Percentiles rank a stretch among this genome's conserved stretches.
These are phyloP conservation scores for Samia ricini DNA, from an alignment of 1,140 invertebrate species.

Conservation along the genomic window DNA sequence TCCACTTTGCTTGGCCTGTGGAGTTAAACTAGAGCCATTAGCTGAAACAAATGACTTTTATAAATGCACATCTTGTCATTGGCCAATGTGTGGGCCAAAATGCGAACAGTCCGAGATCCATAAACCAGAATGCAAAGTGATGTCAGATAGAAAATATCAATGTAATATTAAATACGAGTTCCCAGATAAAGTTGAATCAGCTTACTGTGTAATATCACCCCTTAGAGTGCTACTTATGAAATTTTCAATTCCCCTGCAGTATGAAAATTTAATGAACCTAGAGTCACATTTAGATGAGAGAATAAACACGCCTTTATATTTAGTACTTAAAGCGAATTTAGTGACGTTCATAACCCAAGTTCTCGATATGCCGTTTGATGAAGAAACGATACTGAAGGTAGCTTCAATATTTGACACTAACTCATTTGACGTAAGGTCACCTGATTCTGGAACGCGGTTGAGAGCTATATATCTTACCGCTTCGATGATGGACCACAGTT, in stretches of 20 bases:
- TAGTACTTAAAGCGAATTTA: slow-evolving; percentile 79
- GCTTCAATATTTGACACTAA: slow-evolving; percentile 74
- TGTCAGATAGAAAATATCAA: slow-evolving; percentile 77
- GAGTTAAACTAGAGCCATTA: slow-evolving; percentile 70
- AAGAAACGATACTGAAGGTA: slow-evolving; percentile 80
- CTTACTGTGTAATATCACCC: slow-evolving; percentile 81
- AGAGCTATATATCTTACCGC: slow-evolving; percentile 80
- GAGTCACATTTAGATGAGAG: slow-evolving; percentile 81
- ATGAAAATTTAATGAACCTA: slow-evolving; percentile 76
- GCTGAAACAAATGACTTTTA: slow-evolving; percentile 67
- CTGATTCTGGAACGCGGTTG: slow-evolving; percentile 64
- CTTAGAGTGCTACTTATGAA: slow-evolving; percentile 81
- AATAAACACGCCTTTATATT: slow-evolving; percentile 78
- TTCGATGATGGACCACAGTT: slow-evolving; percentile 82
- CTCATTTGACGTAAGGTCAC: slow-evolving; percentile 79
- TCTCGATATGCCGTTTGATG: slow-evolving; percentile 75
- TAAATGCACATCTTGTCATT: slow-evolving; percentile 81
- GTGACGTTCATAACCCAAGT: slow-evolving; percentile 80
- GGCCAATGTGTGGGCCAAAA: slow-evolving; percentile 77
- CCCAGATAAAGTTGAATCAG: slow-evolving; percentile 74
- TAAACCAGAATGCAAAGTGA: slow-evolving; percentile 77
- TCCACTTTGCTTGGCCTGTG: slow-evolving; percentile 81
- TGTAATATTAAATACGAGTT: slow-evolving; percentile 74
- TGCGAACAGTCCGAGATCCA: slow-evolving; percentile 77
- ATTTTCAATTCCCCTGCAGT: slow-evolving; percentile 75